A percentile compares a stretch with the other conserved stretches of the same genome.
phyloP scores from a whole-genome alignment of 2,888 invertebrate genomes.

The Dendrolimus pini region DNA sequence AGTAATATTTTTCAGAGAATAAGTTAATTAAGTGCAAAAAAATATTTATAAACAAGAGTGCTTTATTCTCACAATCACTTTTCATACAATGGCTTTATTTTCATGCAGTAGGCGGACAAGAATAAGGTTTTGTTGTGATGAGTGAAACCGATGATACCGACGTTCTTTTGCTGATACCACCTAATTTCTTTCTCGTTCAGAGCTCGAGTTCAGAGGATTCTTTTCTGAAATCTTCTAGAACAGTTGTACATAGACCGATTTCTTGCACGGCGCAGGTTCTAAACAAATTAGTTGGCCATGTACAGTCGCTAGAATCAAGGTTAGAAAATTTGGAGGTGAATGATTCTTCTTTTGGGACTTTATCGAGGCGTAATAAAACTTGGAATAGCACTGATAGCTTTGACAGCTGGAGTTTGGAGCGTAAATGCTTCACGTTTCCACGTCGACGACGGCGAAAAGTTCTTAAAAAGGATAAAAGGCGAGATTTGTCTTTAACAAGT shows the following conservation, averaged over 20 bases:
- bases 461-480: constrained; percentile 25
- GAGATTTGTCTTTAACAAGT: constrained; percentile 48
- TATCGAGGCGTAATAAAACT: constrained; percentile 26
- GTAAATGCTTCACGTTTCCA: constrained; percentile 60
- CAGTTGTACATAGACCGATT: constrained; percentile 59
- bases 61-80: no score
- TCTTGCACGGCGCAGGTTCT: constrained; percentile 68
- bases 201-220: constrained; percentile 76
- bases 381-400: constrained; percentile 51
- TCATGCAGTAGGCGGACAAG: constrained; percentile 10
- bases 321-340: constrained; percentile 61
- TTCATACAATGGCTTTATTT: constrained; percentile 45
- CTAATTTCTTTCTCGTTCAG: constrained; percentile 82
- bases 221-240: constrained; percentile 56
- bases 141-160: constrained; percentile 87
- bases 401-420: constrained; percentile 44
- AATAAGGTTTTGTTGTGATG: constrained; percentile 46
- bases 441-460: constrained; percentile 50
- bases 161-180: constrained; percentile 86
- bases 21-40: no score
- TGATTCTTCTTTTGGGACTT: constrained; percentile 34
- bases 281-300: constrained; percentile 77
- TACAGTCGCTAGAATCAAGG: constrained; percentile 78
- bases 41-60: no score
- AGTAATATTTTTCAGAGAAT: no score